Evolutionary conservation across 2,113 vertebrate species (phyloP), one percentile per base, ranked within the genome.

Genomic region (Pampusana beccarii): DNA sequence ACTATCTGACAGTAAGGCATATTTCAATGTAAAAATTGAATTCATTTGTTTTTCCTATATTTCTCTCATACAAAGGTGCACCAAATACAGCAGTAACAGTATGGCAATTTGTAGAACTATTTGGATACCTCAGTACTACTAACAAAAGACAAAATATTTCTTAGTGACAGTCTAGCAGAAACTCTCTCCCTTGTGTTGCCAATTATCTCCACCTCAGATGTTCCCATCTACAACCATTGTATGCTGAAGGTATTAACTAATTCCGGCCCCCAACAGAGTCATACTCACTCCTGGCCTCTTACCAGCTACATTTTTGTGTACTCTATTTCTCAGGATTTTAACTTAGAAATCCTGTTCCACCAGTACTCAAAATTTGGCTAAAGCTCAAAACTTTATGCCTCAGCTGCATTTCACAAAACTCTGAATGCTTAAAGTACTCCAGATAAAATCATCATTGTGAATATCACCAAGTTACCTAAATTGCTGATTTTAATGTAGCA

Each of bases 301-400:
- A 51, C 24, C 60, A 92, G 42, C 36, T 78, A 60, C 20, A 44
- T 29, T 84, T 88, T 26, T 46, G 25, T 19, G 12, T 51, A 28
- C 38, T 78, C 86, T 13, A 80, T 60, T 88, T 91, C 42, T 81
- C 56, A 51, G 14, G 56, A 26, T 36, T 86, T 92, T 66, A 82
- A 77, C 46, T 61, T 24, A 66, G 56, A 95, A 92, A 95, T 80
- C 67, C 56, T 86, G 67, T 86, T 80, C 86, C 34, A 74, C 80
- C n/a, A 67, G n/a, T 77, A 92, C 23, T 78, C 80, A 92, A 71
- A 84, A 20, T 74, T 78, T 84, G 91, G 86, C 92, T 71, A 51
- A 51, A 92, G 38, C 60, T 86, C 92, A 97, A 93, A 91, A 73
- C 23, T 77, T 90, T 21, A 73, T 28, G 80, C 67, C 72, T 65